Percentiles rank a stretch among this genome's conserved stretches.
Conservation (phyloP, 2,888 invertebrate genomes). For the Ophraella communa region DNA sequence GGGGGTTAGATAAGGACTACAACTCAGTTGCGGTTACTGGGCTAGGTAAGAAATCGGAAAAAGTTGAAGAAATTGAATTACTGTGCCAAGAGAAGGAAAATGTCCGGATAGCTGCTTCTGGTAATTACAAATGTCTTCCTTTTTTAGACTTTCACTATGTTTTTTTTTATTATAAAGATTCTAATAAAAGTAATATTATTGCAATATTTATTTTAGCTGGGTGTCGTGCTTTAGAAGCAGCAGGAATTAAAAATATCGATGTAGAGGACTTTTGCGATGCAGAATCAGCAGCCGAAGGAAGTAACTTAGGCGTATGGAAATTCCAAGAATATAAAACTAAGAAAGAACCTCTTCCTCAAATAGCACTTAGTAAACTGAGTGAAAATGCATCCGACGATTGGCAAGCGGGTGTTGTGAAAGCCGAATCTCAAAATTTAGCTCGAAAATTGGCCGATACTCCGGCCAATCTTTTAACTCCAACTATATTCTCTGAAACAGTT, state of each 20-base stretch:
- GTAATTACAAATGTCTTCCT: slow-evolving; percentile 56
- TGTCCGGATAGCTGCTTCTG: slow-evolving; percentile 67
- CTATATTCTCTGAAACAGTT: slow-evolving; percentile 65
- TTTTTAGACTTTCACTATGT: too few relatives aligned
- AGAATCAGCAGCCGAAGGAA: slow-evolving; percentile 72
- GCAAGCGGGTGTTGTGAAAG: slow-evolving; percentile 65
- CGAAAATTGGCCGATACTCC: slow-evolving; percentile 70
- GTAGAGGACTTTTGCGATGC: slow-evolving; percentile 69
- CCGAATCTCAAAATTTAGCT: slow-evolving; percentile 71
- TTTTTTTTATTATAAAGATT: too few relatives aligned
- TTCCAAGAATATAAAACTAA: slow-evolving; percentile 69
- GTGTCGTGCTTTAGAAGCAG: slow-evolving; percentile 60
- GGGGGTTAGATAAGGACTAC: slow-evolving; percentile 61
- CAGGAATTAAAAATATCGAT: slow-evolving; percentile 63
- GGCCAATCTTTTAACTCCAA: slow-evolving; percentile 72
- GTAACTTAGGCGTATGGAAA: slow-evolving; percentile 63
- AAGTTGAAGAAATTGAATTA: slow-evolving; percentile 65
- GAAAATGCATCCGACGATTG: slow-evolving; percentile 57
- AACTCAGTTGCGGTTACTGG: slow-evolving; percentile 68
- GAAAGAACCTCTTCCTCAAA: slow-evolving; percentile 58
- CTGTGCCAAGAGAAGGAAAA: slow-evolving; percentile 67
- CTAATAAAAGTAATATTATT: not conserved
- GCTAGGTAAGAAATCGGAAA: slow-evolving; percentile 62
- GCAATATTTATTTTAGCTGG: slow-evolving; percentile 58
- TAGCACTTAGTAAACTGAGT: slow-evolving; percentile 40